Conservation (phyloP, 2,888 invertebrate species). For the Tinea trinotella region DNA sequence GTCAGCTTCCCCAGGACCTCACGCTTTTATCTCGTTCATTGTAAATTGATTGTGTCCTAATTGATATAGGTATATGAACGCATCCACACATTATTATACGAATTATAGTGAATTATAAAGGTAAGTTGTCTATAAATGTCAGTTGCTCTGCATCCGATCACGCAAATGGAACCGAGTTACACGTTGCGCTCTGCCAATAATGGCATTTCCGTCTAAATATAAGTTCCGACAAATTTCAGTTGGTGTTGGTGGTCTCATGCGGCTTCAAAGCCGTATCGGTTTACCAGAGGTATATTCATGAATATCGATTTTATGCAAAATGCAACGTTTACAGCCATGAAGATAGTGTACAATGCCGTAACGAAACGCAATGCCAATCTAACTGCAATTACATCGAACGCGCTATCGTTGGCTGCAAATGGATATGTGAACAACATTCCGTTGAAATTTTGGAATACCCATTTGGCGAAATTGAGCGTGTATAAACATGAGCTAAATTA, state of each 20-base stretch:
- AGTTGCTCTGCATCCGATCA: neutral
- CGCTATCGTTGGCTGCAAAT: constrained; percentile 43
- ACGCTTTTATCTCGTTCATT: constrained; percentile 58
- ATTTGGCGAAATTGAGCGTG: constrained; percentile 39
- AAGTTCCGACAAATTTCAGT: constrained; percentile 42
- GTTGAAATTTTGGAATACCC: constrained; percentile 37
- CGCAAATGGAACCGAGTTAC: neutral
- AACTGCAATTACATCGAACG: constrained; percentile 51
- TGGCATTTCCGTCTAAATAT: constrained; percentile 45
- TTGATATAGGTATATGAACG: constrained; percentile 27
- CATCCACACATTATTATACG: too few relatives aligned
- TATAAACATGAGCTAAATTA: constrained; percentile 34
- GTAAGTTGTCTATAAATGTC: neutral
- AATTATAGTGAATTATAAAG: too few relatives aligned
- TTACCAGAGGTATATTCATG: constrained; percentile 52
- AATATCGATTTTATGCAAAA: constrained; percentile 73
- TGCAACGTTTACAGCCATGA: constrained; percentile 48
- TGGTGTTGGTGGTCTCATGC: constrained; percentile 43
- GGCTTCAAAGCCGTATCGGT: constrained; percentile 37
- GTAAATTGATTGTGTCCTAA: constrained; percentile 58
- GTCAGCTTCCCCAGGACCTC: constrained; percentile 23
- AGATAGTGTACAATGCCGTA: neutral
- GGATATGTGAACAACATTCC: constrained; percentile 35
- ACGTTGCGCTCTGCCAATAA: constrained; percentile 33
- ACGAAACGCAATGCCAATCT: constrained; percentile 30